Evolutionary conservation across 92 coral and sea anemone genomes (phyloP), one percentile per base, ranked within the genome.

Genomic region (Montipora capitata): DNA sequence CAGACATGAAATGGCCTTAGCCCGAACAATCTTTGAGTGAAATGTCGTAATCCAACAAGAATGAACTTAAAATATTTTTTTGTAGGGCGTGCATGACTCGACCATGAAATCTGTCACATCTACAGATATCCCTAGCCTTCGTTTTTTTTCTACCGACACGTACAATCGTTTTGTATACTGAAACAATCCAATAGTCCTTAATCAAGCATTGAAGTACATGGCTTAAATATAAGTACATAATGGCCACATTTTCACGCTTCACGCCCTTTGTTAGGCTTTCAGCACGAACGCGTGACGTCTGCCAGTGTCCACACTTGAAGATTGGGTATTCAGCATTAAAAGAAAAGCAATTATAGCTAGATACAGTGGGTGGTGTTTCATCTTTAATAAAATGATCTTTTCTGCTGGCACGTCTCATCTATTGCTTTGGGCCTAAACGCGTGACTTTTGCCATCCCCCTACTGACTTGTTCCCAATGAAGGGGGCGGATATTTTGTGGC

Each of bases 241-340:
- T 68, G 48, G 16, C 9, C 8, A 2, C 0, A 43, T 72, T 72
- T 49, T n/a, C 59, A 45, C n/a, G 77, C 7, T 72, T 48, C 58
- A 18, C 41, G 59, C 61, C 77, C 57, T 16, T n/a, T 38, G 59
- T 8, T 10, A 72, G n/a, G 77, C 58, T 72, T 72, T 12, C n/a
- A 72, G 61, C 77, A 45, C 59, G 59, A 72, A 72, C 61, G 40
- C 59, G 77, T 72, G 62, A 45, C 77, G 48, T 72, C 7, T 72
- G 77, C 77, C 61, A 72, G 45, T 13, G 11, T 54, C 14, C 14
- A 17, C 59, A 15, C 77, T 15, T 0, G 27, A 20, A 20, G 27
- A 20, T 20, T 20, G 27, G 0, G 0, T 40, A 14, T 73, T 43
- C 52, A 5, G 52, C 10, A 48, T 48, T 9, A 5, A 48, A 9